Percentiles rank a stretch among this genome's conserved stretches.
These are phyloP conservation scores for Nymphicus hollandicus DNA, from an alignment of 2,113 vertebrate species.

Conservation along the genomic window DNA sequence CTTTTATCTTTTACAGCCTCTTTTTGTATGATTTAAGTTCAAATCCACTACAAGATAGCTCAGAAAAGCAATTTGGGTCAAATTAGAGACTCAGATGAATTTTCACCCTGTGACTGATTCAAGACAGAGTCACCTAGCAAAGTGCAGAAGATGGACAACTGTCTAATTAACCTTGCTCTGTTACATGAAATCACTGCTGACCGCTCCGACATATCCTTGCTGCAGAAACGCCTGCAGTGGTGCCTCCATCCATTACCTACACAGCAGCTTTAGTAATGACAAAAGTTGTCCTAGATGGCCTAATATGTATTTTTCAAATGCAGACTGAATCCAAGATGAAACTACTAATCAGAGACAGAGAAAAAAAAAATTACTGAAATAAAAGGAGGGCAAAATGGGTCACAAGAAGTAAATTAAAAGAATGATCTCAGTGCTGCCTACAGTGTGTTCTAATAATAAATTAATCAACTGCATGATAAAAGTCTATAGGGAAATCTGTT, in stretches of 20 bases:
- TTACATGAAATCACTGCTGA: neutral
- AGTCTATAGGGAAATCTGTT: conserved; percentile 33
- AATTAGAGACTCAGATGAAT: neutral
- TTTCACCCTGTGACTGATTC: neutral
- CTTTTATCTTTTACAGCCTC: neutral
- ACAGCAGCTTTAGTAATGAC: neutral
- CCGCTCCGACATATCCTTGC: rapidly evolving
- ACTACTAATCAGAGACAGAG: neutral
- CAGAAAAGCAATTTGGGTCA: neutral
- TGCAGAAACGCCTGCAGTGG: rapidly evolving
- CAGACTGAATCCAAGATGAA: neutral
- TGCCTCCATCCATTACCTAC: neutral
- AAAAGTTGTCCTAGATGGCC: neutral
- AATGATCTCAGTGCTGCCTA: neutral
- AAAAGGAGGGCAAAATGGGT: conserved; percentile 6
- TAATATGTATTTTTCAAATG: neutral
- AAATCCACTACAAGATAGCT: neutral
- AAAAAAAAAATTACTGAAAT: neutral
- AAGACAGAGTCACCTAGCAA: neutral
- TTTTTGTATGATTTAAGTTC: neutral
- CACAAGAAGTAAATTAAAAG: conserved; percentile 14
- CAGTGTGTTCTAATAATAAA: conserved; percentile 29
- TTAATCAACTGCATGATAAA: conserved; percentile 26
- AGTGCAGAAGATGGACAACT: neutral
- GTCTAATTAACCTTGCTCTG: neutral